These are phyloP conservation scores for Oncorhynchus tshawytscha DNA, from an alignment of 2,113 vertebrate genomes.

Conservation along the genomic window DNA sequence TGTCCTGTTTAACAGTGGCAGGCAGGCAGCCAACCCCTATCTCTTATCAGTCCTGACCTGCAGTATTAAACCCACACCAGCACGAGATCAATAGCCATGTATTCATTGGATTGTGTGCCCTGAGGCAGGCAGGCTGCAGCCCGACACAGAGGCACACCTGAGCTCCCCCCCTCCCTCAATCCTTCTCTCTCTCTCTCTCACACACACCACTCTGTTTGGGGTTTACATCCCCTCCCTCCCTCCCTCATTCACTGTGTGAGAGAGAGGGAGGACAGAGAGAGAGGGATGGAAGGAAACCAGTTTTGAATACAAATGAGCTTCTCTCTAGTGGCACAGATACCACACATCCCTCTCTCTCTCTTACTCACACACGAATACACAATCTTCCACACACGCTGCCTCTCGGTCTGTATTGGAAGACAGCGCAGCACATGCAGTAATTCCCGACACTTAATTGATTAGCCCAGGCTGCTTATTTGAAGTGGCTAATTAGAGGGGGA, in stretches of 20 bases:
- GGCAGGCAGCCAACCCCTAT: not conserved
- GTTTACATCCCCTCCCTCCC: conserved; percentile 30
- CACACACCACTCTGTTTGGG: conserved; percentile 16
- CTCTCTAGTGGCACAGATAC: conserved; percentile 57
- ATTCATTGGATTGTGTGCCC: conserved; percentile 38
- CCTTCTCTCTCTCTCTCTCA: not conserved
- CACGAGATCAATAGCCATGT: conserved; percentile 41
- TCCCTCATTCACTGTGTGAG: conserved; percentile 15
- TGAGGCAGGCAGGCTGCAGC: not conserved
- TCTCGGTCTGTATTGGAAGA: conserved; percentile 48
- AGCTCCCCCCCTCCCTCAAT: conserved; percentile 8
- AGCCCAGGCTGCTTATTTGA: conserved; percentile 47
- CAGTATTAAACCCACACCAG: conserved; percentile 29
- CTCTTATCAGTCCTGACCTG: conserved; percentile 34
- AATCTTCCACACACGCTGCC: conserved; percentile 45
- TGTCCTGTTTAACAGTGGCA: not conserved
- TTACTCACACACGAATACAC: conserved; percentile 24
- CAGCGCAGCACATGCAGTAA: conserved; percentile 48
- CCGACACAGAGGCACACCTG: not conserved
- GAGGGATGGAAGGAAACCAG: conserved; percentile 42
- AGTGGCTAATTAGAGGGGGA: conserved; percentile 51
- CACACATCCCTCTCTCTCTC: conserved; percentile 34
- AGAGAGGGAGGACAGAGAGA: conserved; percentile 7
- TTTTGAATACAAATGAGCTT: conserved; percentile 73
- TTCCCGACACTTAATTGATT: conserved; percentile 59